phyloP scores from a whole-genome alignment of 2,113 vertebrate genomes.

The Tychaedon coryphoeus region DNA sequence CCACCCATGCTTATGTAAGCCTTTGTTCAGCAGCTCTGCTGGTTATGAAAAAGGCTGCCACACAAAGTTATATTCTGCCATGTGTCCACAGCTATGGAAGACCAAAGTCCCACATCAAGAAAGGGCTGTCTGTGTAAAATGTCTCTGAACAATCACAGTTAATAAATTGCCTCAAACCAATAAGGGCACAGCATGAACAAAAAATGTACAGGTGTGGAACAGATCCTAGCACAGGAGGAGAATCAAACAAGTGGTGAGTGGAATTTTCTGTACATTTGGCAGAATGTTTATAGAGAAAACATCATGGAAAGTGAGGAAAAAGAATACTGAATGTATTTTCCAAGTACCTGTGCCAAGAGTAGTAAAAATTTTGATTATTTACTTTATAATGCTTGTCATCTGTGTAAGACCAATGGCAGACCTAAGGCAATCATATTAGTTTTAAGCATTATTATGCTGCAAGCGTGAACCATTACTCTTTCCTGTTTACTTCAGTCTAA shows the following conservation, averaged over 20 bases:
- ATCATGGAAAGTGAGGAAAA: slow-evolving; percentile 41
- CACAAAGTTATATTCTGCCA: not conserved
- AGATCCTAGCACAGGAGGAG: not conserved
- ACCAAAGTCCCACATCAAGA: not conserved
- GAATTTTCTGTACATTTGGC: slow-evolving; percentile 48
- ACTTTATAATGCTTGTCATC: slow-evolving; percentile 44
- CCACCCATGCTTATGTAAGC: fast-evolving
- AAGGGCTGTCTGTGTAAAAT: not conserved
- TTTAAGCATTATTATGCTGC: not conserved
- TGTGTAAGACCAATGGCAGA: not conserved
- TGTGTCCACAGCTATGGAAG: not conserved
- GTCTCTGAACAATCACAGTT: not conserved
- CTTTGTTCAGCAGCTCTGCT: not conserved
- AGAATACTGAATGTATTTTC: slow-evolving; percentile 46
- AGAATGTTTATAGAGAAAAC: slow-evolving; percentile 59
- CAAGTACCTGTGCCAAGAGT: slow-evolving; percentile 55
- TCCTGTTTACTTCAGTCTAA: not conserved
- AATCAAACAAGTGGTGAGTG: slow-evolving; percentile 6
- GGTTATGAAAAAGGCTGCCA: not conserved
- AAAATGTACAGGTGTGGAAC: not conserved
- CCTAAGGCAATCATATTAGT: not conserved
- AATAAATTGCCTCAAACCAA: not conserved
- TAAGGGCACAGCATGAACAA: not conserved
- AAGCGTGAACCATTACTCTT: not conserved
- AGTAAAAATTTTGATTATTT: slow-evolving; percentile 64